Evolutionary conservation across 2,888 invertebrate species (phyloP).

Genomic region (Ctena decussata): DNA sequence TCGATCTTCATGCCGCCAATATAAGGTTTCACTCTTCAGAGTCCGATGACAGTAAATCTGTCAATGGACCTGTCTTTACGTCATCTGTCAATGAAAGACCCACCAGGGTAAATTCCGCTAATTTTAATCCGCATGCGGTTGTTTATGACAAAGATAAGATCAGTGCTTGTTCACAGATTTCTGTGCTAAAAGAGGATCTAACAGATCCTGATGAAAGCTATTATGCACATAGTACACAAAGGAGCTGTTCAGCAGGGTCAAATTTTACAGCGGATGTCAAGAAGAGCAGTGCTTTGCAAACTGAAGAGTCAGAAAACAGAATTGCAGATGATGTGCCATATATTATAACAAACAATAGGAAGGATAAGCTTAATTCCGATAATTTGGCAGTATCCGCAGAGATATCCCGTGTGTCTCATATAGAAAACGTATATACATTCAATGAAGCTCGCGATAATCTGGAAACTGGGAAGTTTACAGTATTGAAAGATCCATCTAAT

Average conservation of each 20-base stretch:
- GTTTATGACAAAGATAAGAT: not conserved
- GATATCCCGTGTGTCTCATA: not conserved
- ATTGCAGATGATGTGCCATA: too few species aligned
- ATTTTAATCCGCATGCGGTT: conserved; percentile 35
- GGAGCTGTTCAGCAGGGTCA: too few species aligned
- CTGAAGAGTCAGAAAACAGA: not conserved
- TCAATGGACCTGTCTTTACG: conserved; percentile 31
- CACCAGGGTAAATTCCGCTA: conserved; percentile 39
- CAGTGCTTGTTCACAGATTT: not conserved
- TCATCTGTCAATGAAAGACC: conserved; percentile 31
- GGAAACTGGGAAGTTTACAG: not conserved
- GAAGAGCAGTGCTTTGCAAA: too few species aligned
- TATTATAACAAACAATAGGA: not conserved
- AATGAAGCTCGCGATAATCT: not conserved
- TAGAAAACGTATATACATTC: not conserved
- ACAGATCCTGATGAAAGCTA: not conserved
- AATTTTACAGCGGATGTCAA: not conserved
- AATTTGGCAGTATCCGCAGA: not conserved
- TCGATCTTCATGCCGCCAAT: conserved; percentile 39
- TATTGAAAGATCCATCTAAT: not conserved
- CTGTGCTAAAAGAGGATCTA: not conserved
- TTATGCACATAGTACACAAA: too few species aligned
- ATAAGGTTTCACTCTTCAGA: conserved; percentile 9
- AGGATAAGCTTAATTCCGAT: not conserved
- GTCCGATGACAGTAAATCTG: not conserved